Base-by-base conservation (phyloP, 2,888 invertebrate species). In the Meiosimyza platycephala region DNA sequence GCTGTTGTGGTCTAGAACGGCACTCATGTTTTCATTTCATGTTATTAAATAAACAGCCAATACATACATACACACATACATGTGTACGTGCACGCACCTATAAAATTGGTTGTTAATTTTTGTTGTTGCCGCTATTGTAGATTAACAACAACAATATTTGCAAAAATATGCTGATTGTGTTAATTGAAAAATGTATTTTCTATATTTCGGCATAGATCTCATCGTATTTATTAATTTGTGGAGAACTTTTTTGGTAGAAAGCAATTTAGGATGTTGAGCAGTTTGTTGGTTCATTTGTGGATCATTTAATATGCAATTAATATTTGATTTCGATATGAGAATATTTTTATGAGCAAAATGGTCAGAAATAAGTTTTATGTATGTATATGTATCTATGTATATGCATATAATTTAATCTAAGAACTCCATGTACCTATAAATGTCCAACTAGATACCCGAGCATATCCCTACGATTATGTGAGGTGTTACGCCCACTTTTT, bases 81-180 rank as follows among this genome's bases (percentile, higher is more conserved):
- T 65, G 52, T 28, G 28, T 28, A 28, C 57, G 16, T 28, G 57
- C 54, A 60, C 73, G 74, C 67, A 80, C 76, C 79, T 80, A 80
- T 80, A 73, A 80, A 79, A 79, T 78, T 71, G 76, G 76, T 66
- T 76, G 63, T 77, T 77, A 78, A 81, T 83, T 77, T 75, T 76
- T 73, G 16, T 72, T 62, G 33, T 62, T 33, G 40, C 13, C 57
- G 22, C 65, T 67, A n/a, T 63, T 60, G 64, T 69, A 72, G 62
- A 54, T 47, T 67, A 12, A n/a, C 48, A 64, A 15, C 22, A 28
- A 62, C 28, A 40, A 47, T 28, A 51, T 47, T 57, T 77, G 65
- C 69, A 71, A 75, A 77, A 77, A 77, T 76, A 75, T 77, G 77
- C 77, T 77, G 76, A 77, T 73, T 77, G 71, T 65, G 76, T 73